Base-by-base conservation (phyloP, 2,888 invertebrate genomes). In the Metalampra italica region DNA sequence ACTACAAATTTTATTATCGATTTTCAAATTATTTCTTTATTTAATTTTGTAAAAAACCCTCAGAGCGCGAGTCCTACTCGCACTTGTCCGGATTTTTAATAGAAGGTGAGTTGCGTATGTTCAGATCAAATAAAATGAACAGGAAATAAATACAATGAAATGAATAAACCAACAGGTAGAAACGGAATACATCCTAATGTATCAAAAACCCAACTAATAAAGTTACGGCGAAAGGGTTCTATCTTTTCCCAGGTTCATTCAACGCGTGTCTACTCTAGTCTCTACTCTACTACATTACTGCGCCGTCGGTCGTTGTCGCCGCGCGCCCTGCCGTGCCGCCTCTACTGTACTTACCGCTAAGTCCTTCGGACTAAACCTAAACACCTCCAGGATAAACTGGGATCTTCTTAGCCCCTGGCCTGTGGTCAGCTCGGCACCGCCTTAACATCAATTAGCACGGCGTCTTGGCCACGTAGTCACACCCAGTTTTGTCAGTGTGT, bases 381-480 rank as follows among this genome's bases (percentile, higher is more conserved):
- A 67, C 72, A 75, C 75, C 75, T 74, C 68, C 68, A 71, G 75
- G 67, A 81, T 77, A 79, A 69, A 68, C 76, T 58, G 66, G 78
- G 79, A 76, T 81, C 72, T 68, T 65, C 75, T 82, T 82, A 82
- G 82, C 78, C 68, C 63, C 53, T 61, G 59, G 62, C 58, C 58
- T 51, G 72, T 67, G 78, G 79, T 77, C 78, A 76, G 74, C 65
- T 67, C 54, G 64, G 56, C 54, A 57, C 55, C 59, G 73, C 62
- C 72, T 76, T 73, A 71, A 73, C 72, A 75, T 67, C 81, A 78
- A 82, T 82, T 82, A 82, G 71, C 75, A 73, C 69, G 56, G 57
- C 53, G 66, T 72, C 45, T 46, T 68, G 59, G 61, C 63, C 57
- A 59, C 36, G 11, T n/a, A 3, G 34, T 8, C n/a, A n/a, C 55